A percentile compares a stretch with the other conserved stretches of the same genome.
Evolutionary conservation across 2,797 vertebrate genomes (phyloP).

Genomic region (Poecilia gillii): DNA sequence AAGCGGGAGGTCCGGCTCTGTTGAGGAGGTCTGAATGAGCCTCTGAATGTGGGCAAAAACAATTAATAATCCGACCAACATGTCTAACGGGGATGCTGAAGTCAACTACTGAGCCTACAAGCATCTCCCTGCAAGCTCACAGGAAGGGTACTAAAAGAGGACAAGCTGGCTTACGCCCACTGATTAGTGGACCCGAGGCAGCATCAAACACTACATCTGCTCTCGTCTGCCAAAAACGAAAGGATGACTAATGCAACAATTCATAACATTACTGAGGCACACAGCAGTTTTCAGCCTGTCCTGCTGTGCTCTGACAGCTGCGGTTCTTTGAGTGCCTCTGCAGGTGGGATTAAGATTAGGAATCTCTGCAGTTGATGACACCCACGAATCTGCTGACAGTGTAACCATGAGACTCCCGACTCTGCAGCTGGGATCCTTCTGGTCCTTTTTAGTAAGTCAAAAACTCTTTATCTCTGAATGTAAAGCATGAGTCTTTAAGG

Average conservation of each 20-base stretch:
- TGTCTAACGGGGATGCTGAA: neutral
- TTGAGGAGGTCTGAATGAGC: conserved; percentile 2
- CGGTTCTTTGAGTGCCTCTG: neutral
- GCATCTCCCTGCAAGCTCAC: neutral
- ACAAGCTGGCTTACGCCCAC: conserved; percentile 10
- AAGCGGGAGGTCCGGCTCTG: neutral
- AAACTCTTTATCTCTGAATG: neutral
- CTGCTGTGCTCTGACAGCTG: neutral
- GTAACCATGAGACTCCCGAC: neutral
- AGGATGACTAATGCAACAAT: conserved; percentile 6
- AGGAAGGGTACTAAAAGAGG: neutral
- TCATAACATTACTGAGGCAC: conserved; percentile 18
- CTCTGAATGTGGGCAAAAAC: neutral
- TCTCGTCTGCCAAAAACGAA: conserved; percentile 20
- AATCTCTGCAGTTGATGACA: neutral
- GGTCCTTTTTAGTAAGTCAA: neutral
- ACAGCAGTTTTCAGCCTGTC: conserved; percentile 20
- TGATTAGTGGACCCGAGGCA: conserved; percentile 10
- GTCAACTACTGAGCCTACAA: neutral
- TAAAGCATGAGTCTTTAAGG: neutral
- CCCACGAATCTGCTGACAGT: neutral
- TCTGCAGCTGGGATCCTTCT: neutral
- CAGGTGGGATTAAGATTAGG: neutral
- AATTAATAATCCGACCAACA: neutral
- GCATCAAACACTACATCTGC: conserved; percentile 31